Evolutionary conservation across 2,888 invertebrate species (phyloP), one percentile per base, ranked within the genome.

Genomic region (Epirrita christyi): DNA sequence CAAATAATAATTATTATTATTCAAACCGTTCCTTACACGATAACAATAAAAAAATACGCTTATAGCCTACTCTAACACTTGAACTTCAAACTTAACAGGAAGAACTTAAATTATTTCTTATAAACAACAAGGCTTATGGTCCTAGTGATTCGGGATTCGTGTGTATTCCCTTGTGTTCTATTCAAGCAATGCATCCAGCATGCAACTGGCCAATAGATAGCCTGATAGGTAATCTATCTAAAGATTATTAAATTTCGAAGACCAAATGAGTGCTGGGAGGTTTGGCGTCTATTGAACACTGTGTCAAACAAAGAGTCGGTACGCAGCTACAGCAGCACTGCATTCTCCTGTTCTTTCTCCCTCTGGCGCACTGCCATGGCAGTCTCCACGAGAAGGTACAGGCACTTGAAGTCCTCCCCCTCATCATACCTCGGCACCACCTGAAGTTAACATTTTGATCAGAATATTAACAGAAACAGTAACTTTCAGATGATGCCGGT

Each of bases 281-380:
- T 21, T 3, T 4, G 21, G n/a, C 28, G 28, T 8, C 28, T 29
- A 29, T 29, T 29, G 28, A 29, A 29, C 28, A n/a, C n/a, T n/a
- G n/a, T 29, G 28, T 29, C 2, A 7, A 29, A 0, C 28, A 29
- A 8, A 7, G 6, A 28, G 8, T n/a, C n/a, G 2, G 5, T 10
- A 34, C n/a, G n/a, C 7, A 34, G 47, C 43, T 59, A 58, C 14
- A 34, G 15, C 8, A 51, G 40, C 10, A 41, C 15, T 3, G 59
- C 40, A 13, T 47, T 50, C 15, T 55, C 51, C 4, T 85, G 84
- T 52, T 88, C 85, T 66, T 78, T 81, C 70, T 88, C 88, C 55
- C 83, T 74, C 70, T 86, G 86, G 3, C 88, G 81, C 34, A 88
- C 88, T 6, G 88, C 87, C 15, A 88, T 84, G 0, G 88, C 88